Percentiles rank a stretch among this genome's conserved stretches.
Evolutionary conservation across 2,113 vertebrate genomes (phyloP).

Genomic region (Crotalus horridus): DNA sequence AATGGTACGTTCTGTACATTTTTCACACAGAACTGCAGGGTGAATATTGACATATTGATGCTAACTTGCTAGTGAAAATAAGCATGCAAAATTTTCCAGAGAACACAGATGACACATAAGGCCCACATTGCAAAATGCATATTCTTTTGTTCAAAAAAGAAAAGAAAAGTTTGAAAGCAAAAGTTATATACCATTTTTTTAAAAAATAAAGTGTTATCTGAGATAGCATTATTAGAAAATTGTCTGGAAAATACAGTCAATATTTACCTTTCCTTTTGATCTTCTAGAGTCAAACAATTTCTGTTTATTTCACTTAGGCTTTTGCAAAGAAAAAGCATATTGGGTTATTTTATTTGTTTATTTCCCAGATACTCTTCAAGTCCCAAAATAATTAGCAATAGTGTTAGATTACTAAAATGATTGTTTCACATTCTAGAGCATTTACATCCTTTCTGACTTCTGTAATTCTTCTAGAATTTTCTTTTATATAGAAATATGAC

Average conservation of each 20-base stretch:
- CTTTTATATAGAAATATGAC: not conserved
- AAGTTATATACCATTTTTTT: not conserved
- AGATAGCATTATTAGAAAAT: not conserved
- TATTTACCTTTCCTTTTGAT: not conserved
- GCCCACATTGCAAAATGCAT: not conserved
- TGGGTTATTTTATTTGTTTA: not conserved
- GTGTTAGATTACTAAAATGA: not conserved
- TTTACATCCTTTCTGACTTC: not conserved
- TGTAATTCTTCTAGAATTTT: not conserved
- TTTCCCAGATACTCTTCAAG: not conserved
- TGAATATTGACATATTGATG: not conserved
- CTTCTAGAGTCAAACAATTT: not conserved
- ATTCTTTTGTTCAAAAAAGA: not conserved
- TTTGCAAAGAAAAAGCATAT: not conserved
- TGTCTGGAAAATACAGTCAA: not conserved
- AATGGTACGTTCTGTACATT: not conserved
- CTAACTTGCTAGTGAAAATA: not conserved
- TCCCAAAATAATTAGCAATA: not conserved
- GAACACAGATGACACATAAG: conserved; percentile 8
- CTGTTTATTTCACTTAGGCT: not conserved
- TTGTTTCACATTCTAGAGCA: not conserved
- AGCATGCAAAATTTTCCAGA: conserved; percentile 4
- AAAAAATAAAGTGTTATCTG: not conserved
- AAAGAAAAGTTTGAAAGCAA: not conserved
- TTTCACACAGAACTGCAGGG: conserved; percentile 5